Evolutionary conservation across 2,113 vertebrate genomes (phyloP), one percentile per base, ranked within the genome.

Genomic region (Pundamilia nyererei): DNA sequence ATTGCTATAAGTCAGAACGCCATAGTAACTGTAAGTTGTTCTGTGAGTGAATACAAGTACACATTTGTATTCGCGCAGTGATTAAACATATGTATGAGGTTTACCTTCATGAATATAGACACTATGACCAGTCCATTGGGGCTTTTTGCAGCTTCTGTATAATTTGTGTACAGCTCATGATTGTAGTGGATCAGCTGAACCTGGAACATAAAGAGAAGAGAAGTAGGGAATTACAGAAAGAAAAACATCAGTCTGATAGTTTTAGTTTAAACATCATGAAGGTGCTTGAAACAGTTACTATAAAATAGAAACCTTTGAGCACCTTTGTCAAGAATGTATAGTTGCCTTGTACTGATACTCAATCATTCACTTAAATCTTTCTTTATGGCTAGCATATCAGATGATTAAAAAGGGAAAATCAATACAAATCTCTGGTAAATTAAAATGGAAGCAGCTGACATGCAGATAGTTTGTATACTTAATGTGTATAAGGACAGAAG

Each of bases 81-180:
- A 35, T 81, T 26, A 65, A 80, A 54, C 12, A 47, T 24, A 47
- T 68, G 33, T 10, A 40, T 79, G 47, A 72, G 79, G 94, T 98
- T 97, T 95, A 99, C 99, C 97, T 99, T 99, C 97, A 99, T 99
- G 96, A 99, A 99, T 97, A 99, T 99, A 93, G 99, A 98, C 95
- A 99, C 98, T 91, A 99, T 97, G 95, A 99, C 98, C 95, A 99
- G 95, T 91, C 99, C 99, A 38, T 99, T 99, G 33, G 99, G 99
- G 96, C 98, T 99, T 94, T 98, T 99, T 58, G 99, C 98, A 94
- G 99, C 99, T 95, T 99, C 99, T 92, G 98, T 99, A 89, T 98
- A 97, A 82, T 99, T 99, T 90, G 97, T 98, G 85, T 99, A 99
- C 86, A 99, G 96, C 95, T 99, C 99, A 0, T 99, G 98, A 95